Evolutionary conservation across 2,888 invertebrate species (phyloP), one percentile per base, ranked within the genome.

Genomic region (Chrysolina americana): DNA sequence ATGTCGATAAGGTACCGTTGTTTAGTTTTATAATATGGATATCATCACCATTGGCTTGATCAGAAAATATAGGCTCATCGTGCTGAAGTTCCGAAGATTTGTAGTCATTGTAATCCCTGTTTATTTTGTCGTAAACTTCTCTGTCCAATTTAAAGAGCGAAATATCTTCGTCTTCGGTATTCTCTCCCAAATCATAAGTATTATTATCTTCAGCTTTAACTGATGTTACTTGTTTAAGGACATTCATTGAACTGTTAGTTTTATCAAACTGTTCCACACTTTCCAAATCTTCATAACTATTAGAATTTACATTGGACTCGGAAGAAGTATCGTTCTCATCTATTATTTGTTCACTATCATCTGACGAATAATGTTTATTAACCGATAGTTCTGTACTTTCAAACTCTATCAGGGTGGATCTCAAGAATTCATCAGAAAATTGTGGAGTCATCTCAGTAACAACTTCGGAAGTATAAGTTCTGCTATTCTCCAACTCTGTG

Each of bases 11-110:
- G 21, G 75, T 76, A 74, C 87, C 84, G 6, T 85, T 81, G 48
- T 86, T 84, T 44, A 90, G 79, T 74, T 89, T 88, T 6, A 90
- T 85, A 23, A 90, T 89, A 78, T 90, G 88, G 6, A 89, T 82
- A 48, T 89, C 89, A 41, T 89, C 89, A 48, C 88, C 88, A 50
- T 88, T 88, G 48, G 86, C 63, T 23, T 64, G 62, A n/a, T 56
- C 44, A 48, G 74, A 74, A 69, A 80, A 85, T 13, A 86, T 78
- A 0, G 89, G 89, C 76, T 87, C 87, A 82, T 89, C 89, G 63
- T 87, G 85, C 68, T 89, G 89, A 1, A 88, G 84, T 76, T 89
- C 88, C 21, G 85, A 83, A 69, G 75, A 78, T 65, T 75, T 76
- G 19, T 64, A 66, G 19, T 70, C 65, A 6, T 64, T 59, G 66